Conservation (phyloP, 2,113 vertebrate species). For the Synodontis membranacea region DNA sequence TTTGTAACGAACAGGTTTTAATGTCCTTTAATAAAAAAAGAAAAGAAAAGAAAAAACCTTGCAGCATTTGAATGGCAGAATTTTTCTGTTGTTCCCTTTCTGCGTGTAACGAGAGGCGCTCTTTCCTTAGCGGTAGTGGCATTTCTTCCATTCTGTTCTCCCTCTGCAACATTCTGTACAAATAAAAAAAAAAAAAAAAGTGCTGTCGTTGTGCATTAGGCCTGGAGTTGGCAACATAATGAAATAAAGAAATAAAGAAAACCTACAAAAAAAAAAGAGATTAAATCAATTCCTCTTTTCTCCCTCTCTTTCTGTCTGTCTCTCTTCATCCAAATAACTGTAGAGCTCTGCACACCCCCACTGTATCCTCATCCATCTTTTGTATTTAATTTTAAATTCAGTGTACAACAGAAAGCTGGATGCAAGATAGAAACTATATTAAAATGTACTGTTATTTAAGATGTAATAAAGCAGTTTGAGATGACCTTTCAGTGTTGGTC, state of each 20-base stretch:
- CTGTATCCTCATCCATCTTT: slow-evolving; percentile 90
- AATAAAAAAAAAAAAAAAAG: slow-evolving; percentile 72
- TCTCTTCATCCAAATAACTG: slow-evolving; percentile 84
- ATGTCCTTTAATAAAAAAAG: slow-evolving; percentile 76
- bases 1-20: slow-evolving; percentile 81
- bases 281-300: slow-evolving; percentile 70
- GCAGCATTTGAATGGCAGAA: slow-evolving; percentile 82
- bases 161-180: slow-evolving; percentile 88
- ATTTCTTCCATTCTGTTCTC: slow-evolving; percentile 74
- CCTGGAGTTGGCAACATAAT: slow-evolving; percentile 88
- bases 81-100: slow-evolving; percentile 80
- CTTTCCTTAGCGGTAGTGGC: slow-evolving; percentile 87
- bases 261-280: slow-evolving; percentile 74
- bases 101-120: slow-evolving; percentile 80
- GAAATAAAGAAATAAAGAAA: slow-evolving; percentile 64
- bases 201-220: slow-evolving; percentile 93
- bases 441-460: slow-evolving; percentile 99
- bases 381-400: slow-evolving; percentile 99
- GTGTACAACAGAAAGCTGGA: slow-evolving; percentile 99
- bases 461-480: slow-evolving; percentile 99
- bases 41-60: slow-evolving; percentile 73
- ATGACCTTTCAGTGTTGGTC: slow-evolving; percentile 72
- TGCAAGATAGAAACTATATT: slow-evolving; percentile 99
- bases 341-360: slow-evolving; percentile 86
- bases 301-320: slow-evolving; percentile 69